Evolutionary conservation across 2,113 vertebrate species (phyloP).

Genomic region (Rhynchopsitta pachyrhyncha): DNA sequence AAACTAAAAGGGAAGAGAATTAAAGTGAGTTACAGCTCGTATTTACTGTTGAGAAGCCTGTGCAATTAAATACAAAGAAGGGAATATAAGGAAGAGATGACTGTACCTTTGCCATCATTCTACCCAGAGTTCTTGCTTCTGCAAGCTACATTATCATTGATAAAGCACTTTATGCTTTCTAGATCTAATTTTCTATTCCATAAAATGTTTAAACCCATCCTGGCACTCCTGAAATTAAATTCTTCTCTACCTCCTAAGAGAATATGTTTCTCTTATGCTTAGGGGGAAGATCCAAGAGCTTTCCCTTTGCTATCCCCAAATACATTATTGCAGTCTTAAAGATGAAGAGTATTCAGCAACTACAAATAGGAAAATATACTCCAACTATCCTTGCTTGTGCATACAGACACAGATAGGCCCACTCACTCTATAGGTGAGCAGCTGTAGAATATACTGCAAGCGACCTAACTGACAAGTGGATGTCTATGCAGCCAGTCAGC

Average conservation of each 20-base stretch:
- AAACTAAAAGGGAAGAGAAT: constrained; percentile 76
- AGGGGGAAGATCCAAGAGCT: background rate
- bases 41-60: background rate
- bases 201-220: background rate
- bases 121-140: background rate
- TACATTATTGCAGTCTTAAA: background rate
- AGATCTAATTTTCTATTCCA: background rate
- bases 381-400: background rate
- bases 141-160: background rate
- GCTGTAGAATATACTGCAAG: background rate
- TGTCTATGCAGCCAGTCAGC: background rate
- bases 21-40: background rate
- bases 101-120: background rate
- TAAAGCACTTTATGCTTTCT: background rate
- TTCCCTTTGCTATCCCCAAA: background rate
- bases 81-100: background rate
- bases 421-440: background rate
- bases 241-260: background rate
- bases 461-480: background rate
- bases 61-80: background rate
- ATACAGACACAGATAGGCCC: background rate
- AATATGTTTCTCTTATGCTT: background rate
- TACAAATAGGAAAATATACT: background rate
- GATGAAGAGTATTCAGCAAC: background rate
- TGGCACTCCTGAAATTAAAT: background rate